These are phyloP conservation scores for Corydoras maculifer DNA, from an alignment of 2,113 vertebrate genomes.

Conservation along the genomic window DNA sequence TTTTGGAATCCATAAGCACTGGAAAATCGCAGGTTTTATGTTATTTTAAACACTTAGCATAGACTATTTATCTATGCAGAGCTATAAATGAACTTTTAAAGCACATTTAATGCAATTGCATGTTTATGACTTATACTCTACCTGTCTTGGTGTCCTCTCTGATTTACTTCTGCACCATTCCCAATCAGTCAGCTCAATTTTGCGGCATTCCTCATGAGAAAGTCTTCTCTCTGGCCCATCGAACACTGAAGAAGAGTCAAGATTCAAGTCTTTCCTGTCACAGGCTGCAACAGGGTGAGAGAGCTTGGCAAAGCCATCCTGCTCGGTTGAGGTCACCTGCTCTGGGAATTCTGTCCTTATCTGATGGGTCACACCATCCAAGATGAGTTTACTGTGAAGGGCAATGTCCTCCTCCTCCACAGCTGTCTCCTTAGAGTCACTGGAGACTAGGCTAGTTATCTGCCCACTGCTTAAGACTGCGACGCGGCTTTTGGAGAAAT, in stretches of 20 bases:
- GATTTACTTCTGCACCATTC: slow-evolving; percentile 97
- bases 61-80: too few species aligned
- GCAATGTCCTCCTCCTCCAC: slow-evolving; percentile 63
- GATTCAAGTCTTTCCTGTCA: slow-evolving; percentile 52
- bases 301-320: slow-evolving; percentile 42
- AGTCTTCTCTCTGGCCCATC: slow-evolving; percentile 76
- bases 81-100: too few species aligned
- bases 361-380: slow-evolving; percentile 41
- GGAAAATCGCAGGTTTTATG: too few species aligned
- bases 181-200: slow-evolving; percentile 84
- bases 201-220: slow-evolving; percentile 74
- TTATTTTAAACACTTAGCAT: too few species aligned
- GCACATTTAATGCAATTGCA: too few species aligned
- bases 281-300: slow-evolving; percentile 30
- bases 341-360: slow-evolving; percentile 1
- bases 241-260: slow-evolving; percentile 53
- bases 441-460: slow-evolving; percentile 47
- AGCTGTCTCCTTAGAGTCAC: slow-evolving; percentile 68
- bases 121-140: slow-evolving; percentile 48
- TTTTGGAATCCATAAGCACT: too few species aligned
- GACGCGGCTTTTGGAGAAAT: slow-evolving; percentile 50
- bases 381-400: slow-evolving; percentile 50
- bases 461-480: slow-evolving; percentile 45
- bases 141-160: slow-evolving; percentile 89
- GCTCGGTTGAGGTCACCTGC: slow-evolving; percentile 25